A percentile compares a stretch with the other conserved stretches of the same genome.
These are phyloP conservation scores for Tichodroma muraria DNA, from an alignment of 2,113 vertebrate species.

Conservation along the genomic window DNA sequence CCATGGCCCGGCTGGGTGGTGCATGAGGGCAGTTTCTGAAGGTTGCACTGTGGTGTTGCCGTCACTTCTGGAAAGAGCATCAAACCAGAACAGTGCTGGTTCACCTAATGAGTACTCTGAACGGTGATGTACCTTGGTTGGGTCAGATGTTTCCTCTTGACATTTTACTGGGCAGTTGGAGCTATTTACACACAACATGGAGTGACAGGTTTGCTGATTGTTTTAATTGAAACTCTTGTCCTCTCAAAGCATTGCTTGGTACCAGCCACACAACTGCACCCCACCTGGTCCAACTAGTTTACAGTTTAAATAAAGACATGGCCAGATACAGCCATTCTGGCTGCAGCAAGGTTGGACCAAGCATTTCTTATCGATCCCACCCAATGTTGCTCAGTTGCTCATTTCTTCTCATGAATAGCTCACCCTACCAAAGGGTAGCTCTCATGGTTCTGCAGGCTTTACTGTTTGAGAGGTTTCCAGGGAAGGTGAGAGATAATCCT, in stretches of 20 bases:
- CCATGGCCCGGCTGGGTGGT: not conserved
- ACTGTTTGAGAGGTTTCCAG: not conserved
- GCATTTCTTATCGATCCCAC: not conserved
- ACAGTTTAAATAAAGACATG: not conserved
- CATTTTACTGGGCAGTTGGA: not conserved
- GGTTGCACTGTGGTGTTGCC: accelerated
- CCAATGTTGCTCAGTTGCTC: not conserved
- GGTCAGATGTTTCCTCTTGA: not conserved
- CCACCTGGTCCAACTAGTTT: not conserved
- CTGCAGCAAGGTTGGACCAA: not conserved
- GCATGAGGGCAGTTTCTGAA: not conserved
- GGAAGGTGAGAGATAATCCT: not conserved
- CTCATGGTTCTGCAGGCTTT: not conserved
- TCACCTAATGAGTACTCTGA: not conserved
- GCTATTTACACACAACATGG: not conserved
- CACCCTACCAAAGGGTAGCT: not conserved
- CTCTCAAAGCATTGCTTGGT: not conserved
- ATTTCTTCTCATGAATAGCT: not conserved
- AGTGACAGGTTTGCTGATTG: not conserved
- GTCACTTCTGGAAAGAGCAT: not conserved
- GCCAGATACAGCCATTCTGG: not conserved
- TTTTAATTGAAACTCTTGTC: not conserved
- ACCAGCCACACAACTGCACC: not conserved
- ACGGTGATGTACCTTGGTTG: not conserved
- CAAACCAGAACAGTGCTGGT: not conserved